Evolutionary conservation across 2,113 vertebrate genomes (phyloP), one percentile per base, ranked within the genome.

Genomic region (Campylorhamphus procurvoides): DNA sequence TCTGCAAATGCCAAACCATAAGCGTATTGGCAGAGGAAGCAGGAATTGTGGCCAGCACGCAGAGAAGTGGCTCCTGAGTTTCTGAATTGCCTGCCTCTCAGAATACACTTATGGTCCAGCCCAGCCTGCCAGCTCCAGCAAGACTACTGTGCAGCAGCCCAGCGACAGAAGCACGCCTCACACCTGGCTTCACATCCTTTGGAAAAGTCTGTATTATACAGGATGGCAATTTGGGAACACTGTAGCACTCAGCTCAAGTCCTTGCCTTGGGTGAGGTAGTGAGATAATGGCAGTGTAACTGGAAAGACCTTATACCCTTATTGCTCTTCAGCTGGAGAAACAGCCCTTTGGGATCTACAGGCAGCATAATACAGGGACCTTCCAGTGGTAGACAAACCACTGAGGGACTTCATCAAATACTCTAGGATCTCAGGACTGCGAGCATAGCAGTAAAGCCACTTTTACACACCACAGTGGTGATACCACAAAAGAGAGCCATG

Each of bases 1-100:
- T 97, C 95, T 96, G 37, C 89, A 96, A 82, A 97, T 97, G 97
- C 97, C 97, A 97, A 96, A 97, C 97, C 96, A 97, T 97, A 97
- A 96, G 96, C 87, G 72, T 80, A 78, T 93, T 97, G 97, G 97
- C 97, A 94, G 80, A 59, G 84, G 81, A 96, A 97, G 83, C 55
- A 90, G 75, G 78, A 92, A 87, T 35, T 86, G 69, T 93, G 95
- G 96, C 96, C 96, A 97, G 95, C 94, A 94, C 53, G 16, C 93
- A 91, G 90, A 93, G 89, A 97, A 97, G 91, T 96, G 96, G 89
- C 96, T 97, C 92, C 96, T 91, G 93, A 96, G 84, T 97, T 96
- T 96, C 93, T 94, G 89, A 94, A 88, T 87, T 89, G 96, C 93
- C 96, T 96, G 94, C 88, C 92, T 93, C 66, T 96, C 80, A 15